These are phyloP conservation scores for Vombatus ursinus DNA, from an alignment of 2,113 vertebrate genomes.

Conservation along the genomic window DNA sequence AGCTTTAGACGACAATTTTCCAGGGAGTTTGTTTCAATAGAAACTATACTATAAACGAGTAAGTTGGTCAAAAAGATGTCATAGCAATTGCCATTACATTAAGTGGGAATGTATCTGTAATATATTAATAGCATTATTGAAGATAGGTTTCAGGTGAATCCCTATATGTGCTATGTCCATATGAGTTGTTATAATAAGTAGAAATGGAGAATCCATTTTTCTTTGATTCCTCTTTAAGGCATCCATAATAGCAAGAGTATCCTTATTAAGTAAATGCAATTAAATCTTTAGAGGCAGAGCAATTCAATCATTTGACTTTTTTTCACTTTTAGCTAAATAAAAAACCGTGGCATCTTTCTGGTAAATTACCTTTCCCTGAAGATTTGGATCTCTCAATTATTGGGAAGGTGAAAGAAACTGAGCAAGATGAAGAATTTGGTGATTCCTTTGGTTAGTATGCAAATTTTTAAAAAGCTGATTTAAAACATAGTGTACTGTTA, in stretches of 20 bases:
- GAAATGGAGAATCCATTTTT: not conserved
- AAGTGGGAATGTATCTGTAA: not conserved
- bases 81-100: not conserved
- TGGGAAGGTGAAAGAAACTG: constrained; percentile 62
- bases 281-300: not conserved
- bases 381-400: constrained; percentile 78
- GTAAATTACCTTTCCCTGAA: constrained; percentile 42
- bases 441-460: constrained; percentile 83
- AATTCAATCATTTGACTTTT: constrained; percentile 9
- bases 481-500: not conserved
- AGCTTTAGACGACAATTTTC: not conserved
- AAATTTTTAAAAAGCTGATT: not conserved
- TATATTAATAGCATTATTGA: not conserved
- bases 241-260: not conserved
- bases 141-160: not conserved
- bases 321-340: constrained; percentile 58
- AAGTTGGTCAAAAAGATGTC: not conserved
- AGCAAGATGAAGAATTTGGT: constrained; percentile 73
- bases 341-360: rapidly evolving
- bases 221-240: not conserved
- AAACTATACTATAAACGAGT: not conserved
- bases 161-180: not conserved
- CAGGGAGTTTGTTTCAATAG: not conserved
- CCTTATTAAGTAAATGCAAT: not conserved
- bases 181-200: not conserved